Percentiles rank a stretch among this genome's conserved stretches.
These are phyloP conservation scores for Thoracochromis brauschi DNA, from an alignment of 2,113 vertebrate genomes.

Conservation along the genomic window DNA sequence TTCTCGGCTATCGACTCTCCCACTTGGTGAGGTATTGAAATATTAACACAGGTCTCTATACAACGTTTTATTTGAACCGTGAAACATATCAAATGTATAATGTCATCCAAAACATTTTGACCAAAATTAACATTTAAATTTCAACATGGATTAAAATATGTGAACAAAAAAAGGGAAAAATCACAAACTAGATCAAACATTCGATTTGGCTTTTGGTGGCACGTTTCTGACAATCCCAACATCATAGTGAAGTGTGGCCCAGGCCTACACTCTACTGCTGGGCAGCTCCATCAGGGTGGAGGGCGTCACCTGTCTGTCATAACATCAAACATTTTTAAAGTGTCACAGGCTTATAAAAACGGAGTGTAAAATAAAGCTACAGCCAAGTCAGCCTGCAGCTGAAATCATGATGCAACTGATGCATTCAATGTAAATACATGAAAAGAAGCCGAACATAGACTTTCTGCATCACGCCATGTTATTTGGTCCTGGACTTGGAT, in stretches of 20 bases:
- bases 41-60: not conserved
- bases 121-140: not conserved
- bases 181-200: not conserved
- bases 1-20: fast-evolving
- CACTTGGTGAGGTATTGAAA: not conserved
- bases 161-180: not conserved
- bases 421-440: not conserved
- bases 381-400: not conserved
- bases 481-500: not conserved
- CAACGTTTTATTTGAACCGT: not conserved
- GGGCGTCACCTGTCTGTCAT: not conserved
- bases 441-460: fast-evolving
- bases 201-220: not conserved
- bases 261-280: not conserved
- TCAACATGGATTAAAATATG: not conserved
- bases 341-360: not conserved
- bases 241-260: not conserved
- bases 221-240: not conserved
- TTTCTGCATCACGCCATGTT: not conserved
- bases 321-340: not conserved
- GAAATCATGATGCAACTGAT: not conserved
- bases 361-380: not conserved
- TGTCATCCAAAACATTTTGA: not conserved
- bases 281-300: not conserved
- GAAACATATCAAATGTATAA: not conserved